These are phyloP conservation scores for Cheilosia vernalis DNA, from an alignment of 2,888 invertebrate genomes.

Conservation along the genomic window DNA sequence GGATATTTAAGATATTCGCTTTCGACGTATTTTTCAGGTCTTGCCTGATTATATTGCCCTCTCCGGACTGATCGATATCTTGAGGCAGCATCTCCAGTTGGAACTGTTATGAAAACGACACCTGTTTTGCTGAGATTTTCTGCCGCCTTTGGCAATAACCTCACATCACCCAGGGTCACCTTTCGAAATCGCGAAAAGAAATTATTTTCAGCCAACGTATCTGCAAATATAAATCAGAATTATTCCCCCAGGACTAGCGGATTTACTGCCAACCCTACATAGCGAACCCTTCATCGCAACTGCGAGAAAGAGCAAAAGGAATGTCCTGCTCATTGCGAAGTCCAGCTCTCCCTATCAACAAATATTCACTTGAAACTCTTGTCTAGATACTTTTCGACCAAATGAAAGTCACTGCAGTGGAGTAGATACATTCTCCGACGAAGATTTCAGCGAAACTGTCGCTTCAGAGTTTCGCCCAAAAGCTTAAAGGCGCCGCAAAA, in stretches of 20 bases:
- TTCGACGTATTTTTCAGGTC: not conserved
- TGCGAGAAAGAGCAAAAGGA: slow-evolving; percentile 23
- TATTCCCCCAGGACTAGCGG: not conserved
- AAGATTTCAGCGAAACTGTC: slow-evolving; percentile 57
- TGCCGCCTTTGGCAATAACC: not conserved
- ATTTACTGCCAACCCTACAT: slow-evolving; percentile 11
- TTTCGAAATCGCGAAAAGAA: slow-evolving; percentile 18
- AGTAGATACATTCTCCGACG: slow-evolving; percentile 63
- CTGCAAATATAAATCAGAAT: slow-evolving; percentile 14
- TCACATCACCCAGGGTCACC: slow-evolving; percentile 1
- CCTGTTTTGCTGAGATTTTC: not conserved
- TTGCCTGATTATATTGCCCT: not conserved
- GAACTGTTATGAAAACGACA: not conserved
- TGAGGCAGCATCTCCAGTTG: not conserved
- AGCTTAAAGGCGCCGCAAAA: slow-evolving; percentile 53
- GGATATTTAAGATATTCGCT: not conserved
- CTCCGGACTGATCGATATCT: not conserved
- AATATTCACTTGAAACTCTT: slow-evolving; percentile 30
- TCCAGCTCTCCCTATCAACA: not conserved
- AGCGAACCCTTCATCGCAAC: slow-evolving; percentile 22
- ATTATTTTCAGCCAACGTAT: not conserved
- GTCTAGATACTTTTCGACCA: slow-evolving; percentile 47
- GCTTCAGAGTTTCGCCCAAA: slow-evolving; percentile 35
- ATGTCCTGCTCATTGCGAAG: slow-evolving; percentile 15
- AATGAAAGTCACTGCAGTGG: slow-evolving; percentile 56